These are phyloP conservation scores for Chondrilla cf. caribensis DNA, from an alignment of 37 sponge, comb jelly and placozoan species.

Conservation along the genomic window DNA sequence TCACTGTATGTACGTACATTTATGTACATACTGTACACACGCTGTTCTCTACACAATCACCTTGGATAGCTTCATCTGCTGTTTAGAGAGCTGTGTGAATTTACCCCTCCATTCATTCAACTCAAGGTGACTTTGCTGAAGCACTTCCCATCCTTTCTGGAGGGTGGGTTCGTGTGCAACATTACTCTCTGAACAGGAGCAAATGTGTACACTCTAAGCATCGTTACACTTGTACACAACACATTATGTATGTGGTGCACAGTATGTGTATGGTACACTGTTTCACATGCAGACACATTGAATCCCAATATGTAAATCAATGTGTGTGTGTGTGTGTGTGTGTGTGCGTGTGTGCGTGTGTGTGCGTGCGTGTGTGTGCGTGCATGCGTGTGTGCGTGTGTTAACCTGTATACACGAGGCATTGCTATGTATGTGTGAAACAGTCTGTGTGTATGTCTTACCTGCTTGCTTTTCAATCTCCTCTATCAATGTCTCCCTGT, in stretches of 20 bases:
- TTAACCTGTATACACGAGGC: not conserved
- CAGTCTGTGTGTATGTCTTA: not conserved
- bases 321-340: no score
- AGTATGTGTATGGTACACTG: no score
- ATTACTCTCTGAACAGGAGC: conserved; percentile 29
- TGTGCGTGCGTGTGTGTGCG: no score
- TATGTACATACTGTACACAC: no score
- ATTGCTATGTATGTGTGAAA: not conserved
- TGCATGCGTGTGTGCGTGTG: not conserved
- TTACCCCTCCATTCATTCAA: not conserved
- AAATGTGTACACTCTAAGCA: no score
- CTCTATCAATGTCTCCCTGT: not conserved
- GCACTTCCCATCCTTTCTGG: conserved; percentile 42
- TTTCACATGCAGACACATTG: no score
- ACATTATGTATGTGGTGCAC: no score
- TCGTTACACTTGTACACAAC: no score
- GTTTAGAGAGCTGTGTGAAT: not conserved
- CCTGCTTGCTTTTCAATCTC: conserved; percentile 12
- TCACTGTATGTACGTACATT: no score
- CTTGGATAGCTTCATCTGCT: conserved; percentile 2
- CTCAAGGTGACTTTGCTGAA: conserved; percentile 51
- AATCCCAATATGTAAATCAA: no score
- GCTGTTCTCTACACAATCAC: not conserved
- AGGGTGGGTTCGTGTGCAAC: conserved; percentile 58
- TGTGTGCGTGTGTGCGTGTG: no score